Base-by-base conservation (phyloP, 2,797 vertebrate genomes). In the Phaenicophaeus curvirostris region DNA sequence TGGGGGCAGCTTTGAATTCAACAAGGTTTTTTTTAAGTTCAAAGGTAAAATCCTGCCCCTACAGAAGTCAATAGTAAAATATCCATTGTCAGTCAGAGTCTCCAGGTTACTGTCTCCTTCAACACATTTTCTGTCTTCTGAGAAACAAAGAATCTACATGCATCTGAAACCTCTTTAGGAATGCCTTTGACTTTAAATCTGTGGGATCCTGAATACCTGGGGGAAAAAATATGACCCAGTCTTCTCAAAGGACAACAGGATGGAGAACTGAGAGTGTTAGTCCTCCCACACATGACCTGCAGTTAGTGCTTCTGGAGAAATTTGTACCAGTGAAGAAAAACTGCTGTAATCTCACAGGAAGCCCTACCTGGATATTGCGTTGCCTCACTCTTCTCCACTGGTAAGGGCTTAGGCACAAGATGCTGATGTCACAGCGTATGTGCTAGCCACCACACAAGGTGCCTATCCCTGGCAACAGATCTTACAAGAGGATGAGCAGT, bases 381-480 rank as follows among this genome's bases (percentile, higher is more conserved):
- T n/a, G n/a, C n/a, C n/a, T n/a, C n/a, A n/a, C 33, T 54, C 6
- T 61, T 55, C 8, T 15, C 11, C 1, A 2, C 50, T 37, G 35
- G 8, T 1, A 1, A 69, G 8, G 50, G 13, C 15, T 42, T n/a
- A 8, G 23, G 42, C 28, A 37, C 35, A 33, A 44, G 20, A 14
- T 50, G 8, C n/a, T 0, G 2, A 15, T 25, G 2, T 15, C 44
- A 27, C 16, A 33, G 8, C n/a, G 9, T n/a, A 23, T 1, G 12
- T 41, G 44, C 24, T 59, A 30, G n/a, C 37, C 51, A 39, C 28
- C 28, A 23, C 6, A 1, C 3, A 0, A 39, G 33, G 17, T 79
- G 51, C 24, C 58, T 58, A n/a, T 27, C 44, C 44, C n/a, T 31
- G 28, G 13, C 20, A 58, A 51, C 20, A 39, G 28, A 30, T 50